phyloP scores from a whole-genome alignment of 2,888 invertebrate species.

The Pherbina coryleti region DNA sequence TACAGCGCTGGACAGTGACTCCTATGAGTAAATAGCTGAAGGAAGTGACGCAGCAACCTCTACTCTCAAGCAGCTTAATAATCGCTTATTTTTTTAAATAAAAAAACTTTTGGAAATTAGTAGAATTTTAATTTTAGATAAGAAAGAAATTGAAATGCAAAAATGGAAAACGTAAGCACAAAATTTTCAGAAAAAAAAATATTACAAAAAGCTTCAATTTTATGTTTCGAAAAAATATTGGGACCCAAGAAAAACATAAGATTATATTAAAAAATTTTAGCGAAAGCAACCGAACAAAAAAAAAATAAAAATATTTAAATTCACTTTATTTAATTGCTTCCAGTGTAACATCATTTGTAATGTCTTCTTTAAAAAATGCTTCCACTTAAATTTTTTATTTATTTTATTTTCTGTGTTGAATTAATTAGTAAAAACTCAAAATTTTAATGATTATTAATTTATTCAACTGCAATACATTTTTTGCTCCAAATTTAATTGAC shows the following conservation, averaged over 20 bases:
- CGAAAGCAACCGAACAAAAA: slow-evolving; percentile 28
- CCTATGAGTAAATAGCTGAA: slow-evolving; percentile 58
- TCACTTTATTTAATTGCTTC: neutral
- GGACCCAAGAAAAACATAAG: slow-evolving; percentile 20
- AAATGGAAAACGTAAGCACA: neutral
- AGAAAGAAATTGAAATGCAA: neutral
- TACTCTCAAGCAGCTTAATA: neutral
- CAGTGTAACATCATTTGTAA: neutral
- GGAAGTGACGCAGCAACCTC: neutral
- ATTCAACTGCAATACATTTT: neutral
- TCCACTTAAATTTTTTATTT: neutral
- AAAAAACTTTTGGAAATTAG: slow-evolving; percentile 4
- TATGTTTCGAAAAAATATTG: slow-evolving; percentile 9
- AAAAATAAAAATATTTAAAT: slow-evolving; percentile 17
- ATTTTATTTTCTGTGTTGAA: neutral
- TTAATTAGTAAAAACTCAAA: neutral
- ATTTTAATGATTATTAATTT: neutral
- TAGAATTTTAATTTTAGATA: neutral
- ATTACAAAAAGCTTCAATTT: slow-evolving; percentile 43
- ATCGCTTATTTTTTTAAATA: neutral
- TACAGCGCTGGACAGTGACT: slow-evolving; percentile 66
- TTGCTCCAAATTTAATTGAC: slow-evolving; percentile 14
- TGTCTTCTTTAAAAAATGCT: slow-evolving; percentile 2
- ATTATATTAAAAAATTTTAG: slow-evolving; percentile 21
- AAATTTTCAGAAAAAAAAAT: neutral